A percentile compares a stretch with the other conserved stretches of the same genome.
phyloP scores from a whole-genome alignment of 2,797 vertebrate species.

The Hipposideros larvatus region DNA sequence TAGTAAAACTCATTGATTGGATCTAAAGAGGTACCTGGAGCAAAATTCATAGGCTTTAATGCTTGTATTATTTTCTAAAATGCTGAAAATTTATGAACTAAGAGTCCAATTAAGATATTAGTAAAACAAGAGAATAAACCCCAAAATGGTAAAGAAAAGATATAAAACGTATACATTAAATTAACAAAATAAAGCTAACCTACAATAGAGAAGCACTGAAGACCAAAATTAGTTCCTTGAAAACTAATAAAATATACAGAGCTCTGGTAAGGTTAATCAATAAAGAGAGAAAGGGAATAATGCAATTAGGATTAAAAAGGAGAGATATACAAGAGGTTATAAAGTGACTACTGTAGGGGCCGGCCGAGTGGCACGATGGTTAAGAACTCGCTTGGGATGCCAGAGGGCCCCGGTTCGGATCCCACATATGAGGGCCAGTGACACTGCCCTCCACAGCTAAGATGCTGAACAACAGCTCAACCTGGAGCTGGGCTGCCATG shows the following conservation, averaged over 20 bases:
- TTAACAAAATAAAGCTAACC: background rate
- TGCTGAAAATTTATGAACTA: background rate
- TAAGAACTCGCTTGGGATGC: too few species aligned
- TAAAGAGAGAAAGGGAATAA: constrained; percentile 5
- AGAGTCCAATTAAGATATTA: background rate
- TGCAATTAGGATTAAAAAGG: background rate
- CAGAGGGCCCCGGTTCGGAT: too few species aligned
- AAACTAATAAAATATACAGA: background rate
- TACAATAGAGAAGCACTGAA: background rate
- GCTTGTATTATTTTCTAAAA: background rate
- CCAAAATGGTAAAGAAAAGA: background rate
- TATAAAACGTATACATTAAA: background rate
- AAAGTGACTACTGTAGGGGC: too few species aligned
- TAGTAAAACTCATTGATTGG: background rate
- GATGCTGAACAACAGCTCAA: too few species aligned
- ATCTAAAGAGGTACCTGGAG: background rate
- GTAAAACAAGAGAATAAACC: background rate
- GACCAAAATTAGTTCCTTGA: background rate
- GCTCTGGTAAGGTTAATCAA: background rate
- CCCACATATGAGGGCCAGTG: too few species aligned
- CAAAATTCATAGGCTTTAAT: background rate
- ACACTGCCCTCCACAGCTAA: too few species aligned
- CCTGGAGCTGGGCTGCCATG: too few species aligned
- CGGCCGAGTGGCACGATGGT: too few species aligned
- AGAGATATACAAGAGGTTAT: background rate